Conservation (phyloP, 1,140 invertebrate species). For the Lepidurus couesii region DNA sequence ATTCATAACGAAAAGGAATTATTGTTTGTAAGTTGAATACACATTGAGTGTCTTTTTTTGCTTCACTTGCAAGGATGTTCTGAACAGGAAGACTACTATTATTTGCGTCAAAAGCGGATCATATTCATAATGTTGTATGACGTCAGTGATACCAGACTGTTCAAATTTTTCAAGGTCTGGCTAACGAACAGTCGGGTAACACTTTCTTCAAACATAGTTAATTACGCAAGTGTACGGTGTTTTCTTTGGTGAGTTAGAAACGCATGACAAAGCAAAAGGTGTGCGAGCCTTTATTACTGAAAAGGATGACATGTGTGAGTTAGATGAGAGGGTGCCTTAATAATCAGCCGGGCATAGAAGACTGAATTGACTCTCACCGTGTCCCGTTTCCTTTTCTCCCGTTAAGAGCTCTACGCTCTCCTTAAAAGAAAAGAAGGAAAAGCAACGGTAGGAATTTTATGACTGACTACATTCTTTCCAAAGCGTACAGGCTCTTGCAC, state of each 20-base stretch:
- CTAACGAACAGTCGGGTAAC: no score
- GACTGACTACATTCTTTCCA: not conserved
- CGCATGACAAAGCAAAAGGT: slow-evolving; percentile 14
- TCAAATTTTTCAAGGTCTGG: no score
- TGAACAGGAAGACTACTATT: no score
- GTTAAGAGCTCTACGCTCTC: not conserved
- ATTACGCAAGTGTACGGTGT: no score
- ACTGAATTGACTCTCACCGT: not conserved
- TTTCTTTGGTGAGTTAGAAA: not conserved
- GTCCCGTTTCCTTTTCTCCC: not conserved
- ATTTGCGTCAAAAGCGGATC: no score
- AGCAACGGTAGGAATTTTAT: not conserved
- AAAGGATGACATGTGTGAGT: slow-evolving; percentile 1
- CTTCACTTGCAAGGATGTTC: no score
- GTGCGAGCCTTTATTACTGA: not conserved
- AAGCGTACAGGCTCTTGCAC: not conserved
- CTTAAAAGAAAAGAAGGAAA: slow-evolving; percentile 10
- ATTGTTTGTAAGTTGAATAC: not conserved
- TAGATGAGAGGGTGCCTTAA: not conserved
- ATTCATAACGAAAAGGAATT: not conserved
- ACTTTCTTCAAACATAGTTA: no score
- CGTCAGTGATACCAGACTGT: no score
- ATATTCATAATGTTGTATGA: no score
- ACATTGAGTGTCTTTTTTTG: no score
- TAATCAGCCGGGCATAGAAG: not conserved